A percentile compares a stretch with the other conserved stretches of the same genome.
Conservation (phyloP, 2,888 invertebrate species). For the Deilephila elpenor region DNA sequence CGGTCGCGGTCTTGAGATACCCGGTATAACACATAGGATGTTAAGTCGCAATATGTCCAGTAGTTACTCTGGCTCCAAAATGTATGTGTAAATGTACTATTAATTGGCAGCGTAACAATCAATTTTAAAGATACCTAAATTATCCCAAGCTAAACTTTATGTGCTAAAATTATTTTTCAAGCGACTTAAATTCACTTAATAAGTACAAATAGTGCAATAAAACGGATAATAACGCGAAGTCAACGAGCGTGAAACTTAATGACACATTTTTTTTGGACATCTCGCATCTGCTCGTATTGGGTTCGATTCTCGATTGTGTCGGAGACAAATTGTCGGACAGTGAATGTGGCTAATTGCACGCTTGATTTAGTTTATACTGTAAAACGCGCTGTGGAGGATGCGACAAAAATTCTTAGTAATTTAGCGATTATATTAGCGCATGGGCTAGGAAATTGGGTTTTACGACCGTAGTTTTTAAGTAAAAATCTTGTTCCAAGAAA, state of each 20-base stretch:
- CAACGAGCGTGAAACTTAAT: conserved; percentile 23
- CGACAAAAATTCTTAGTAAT: background rate
- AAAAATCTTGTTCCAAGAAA: too few species aligned
- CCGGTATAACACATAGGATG: too few species aligned
- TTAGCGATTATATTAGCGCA: background rate
- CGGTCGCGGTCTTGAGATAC: too few species aligned
- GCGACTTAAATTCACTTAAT: background rate
- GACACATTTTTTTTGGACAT: conserved; percentile 4
- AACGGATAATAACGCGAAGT: background rate
- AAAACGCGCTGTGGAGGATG: background rate
- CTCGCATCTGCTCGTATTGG: conserved; percentile 30
- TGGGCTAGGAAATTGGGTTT: too few species aligned
- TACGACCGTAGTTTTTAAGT: too few species aligned
- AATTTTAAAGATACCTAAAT: too few species aligned
- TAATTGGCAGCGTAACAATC: too few species aligned
- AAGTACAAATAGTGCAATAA: background rate
- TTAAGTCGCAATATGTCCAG: too few species aligned
- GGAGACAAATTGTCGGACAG: conserved; percentile 30
- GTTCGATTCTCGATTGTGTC: conserved; percentile 28
- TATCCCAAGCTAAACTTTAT: too few species aligned
- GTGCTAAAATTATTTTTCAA: too few species aligned
- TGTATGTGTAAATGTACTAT: too few species aligned
- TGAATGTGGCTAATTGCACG: conserved; percentile 23
- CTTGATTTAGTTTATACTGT: conserved; percentile 12
- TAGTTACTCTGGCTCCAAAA: too few species aligned